Evolutionary conservation across 1,140 invertebrate species (phyloP).

Genomic region (Fopius arisanus): DNA sequence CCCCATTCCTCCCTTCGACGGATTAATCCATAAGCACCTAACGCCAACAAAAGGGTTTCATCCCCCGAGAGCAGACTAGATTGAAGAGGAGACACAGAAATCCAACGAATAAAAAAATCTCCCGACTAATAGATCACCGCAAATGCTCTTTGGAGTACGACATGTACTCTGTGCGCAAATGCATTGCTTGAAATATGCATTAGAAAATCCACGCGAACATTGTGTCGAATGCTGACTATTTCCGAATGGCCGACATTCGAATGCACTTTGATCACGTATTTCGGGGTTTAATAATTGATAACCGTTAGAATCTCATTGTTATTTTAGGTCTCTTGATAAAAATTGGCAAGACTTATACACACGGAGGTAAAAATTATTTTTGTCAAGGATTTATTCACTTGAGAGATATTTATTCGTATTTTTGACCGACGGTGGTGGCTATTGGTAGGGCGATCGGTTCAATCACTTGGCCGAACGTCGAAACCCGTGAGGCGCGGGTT

Average conservation of each 20-base stretch:
- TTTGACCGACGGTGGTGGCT: no score
- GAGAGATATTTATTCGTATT: no score
- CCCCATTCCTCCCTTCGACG: conserved; percentile 35
- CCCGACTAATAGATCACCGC: conserved; percentile 54
- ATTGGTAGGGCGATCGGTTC: no score
- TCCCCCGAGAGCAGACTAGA: conserved; percentile 42
- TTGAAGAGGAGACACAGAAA: conserved; percentile 21
- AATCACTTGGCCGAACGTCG: no score
- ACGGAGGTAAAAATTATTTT: no score
- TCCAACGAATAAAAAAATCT: background rate
- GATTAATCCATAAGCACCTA: conserved; percentile 57
- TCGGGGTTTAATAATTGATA: background rate
- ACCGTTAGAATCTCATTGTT: background rate
- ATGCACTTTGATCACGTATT: conserved; percentile 33
- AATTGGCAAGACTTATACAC: no score
- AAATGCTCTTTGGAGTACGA: conserved; percentile 55
- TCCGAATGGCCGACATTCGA: background rate
- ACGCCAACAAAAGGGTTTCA: conserved; percentile 59
- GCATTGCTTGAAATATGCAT: conserved; percentile 44
- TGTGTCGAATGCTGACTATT: background rate
- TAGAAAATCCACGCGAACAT: conserved; percentile 36
- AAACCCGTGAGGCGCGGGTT: no score
- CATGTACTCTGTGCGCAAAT: conserved; percentile 32
- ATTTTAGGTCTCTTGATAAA: no score
- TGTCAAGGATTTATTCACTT: no score